Percentiles rank a stretch among this genome's conserved stretches.
phyloP scores from a whole-genome alignment of 2,113 vertebrate species.

The Dolichotis patagonum region DNA sequence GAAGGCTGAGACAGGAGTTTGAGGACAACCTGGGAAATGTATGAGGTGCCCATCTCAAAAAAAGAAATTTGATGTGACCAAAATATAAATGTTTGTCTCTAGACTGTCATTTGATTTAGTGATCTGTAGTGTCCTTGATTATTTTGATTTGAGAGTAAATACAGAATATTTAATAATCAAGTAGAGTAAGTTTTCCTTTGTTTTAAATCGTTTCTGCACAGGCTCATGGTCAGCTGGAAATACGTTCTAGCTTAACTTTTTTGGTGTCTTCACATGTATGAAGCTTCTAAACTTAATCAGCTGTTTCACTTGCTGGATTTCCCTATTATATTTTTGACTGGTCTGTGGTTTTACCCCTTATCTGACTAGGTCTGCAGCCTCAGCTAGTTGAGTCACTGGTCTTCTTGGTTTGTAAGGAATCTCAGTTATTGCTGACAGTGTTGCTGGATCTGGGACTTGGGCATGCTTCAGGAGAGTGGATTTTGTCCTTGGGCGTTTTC shows the following conservation, averaged over 20 bases:
- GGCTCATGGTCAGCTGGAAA: background rate
- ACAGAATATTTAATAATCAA: background rate
- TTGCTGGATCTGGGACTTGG: background rate
- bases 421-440: background rate
- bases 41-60: background rate
- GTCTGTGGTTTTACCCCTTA: background rate
- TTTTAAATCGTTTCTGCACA: background rate
- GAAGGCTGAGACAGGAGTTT: background rate
- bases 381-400: background rate
- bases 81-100: constrained; percentile 27
- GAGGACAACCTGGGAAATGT: background rate
- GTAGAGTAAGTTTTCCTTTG: background rate
- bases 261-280: background rate
- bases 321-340: background rate
- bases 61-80: background rate
- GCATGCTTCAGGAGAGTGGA: background rate
- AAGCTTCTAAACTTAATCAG: background rate
- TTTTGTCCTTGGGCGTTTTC: background rate
- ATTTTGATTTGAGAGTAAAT: background rate
- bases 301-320: constrained; percentile 1
- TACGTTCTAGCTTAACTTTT: background rate
- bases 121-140: background rate
- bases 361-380: background rate
- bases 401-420: background rate
- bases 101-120: background rate